Conservation (phyloP, 2,113 vertebrate species). For the Pogona vitticeps region DNA sequence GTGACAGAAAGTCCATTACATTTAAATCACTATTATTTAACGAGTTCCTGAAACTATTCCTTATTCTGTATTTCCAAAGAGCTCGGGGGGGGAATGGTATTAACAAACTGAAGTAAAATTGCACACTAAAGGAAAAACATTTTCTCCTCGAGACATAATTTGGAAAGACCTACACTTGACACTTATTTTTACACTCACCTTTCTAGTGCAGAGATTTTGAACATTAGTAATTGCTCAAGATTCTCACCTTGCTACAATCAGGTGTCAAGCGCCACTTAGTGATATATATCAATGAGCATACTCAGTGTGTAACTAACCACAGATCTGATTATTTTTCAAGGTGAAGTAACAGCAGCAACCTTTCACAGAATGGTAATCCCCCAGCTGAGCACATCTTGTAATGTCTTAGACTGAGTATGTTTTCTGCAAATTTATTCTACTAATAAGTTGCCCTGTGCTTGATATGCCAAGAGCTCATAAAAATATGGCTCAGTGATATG, state of each 20-base stretch:
- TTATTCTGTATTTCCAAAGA: slow-evolving; percentile 38
- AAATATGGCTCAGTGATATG: not conserved
- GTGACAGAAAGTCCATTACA: not conserved
- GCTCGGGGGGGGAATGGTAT: not conserved
- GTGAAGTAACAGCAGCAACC: slow-evolving; percentile 55
- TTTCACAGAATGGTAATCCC: slow-evolving; percentile 54
- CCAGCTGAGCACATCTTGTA: slow-evolving; percentile 36
- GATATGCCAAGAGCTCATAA: not conserved
- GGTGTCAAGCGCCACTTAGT: slow-evolving; percentile 42
- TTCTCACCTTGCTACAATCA: slow-evolving; percentile 40
- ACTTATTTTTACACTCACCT: slow-evolving; percentile 15
- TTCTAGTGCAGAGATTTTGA: slow-evolving; percentile 41
- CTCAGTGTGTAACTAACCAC: slow-evolving; percentile 48
- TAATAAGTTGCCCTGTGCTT: not conserved
- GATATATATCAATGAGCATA: slow-evolving; percentile 45
- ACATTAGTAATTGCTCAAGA: slow-evolving; percentile 47
- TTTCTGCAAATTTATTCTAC: slow-evolving; percentile 12
- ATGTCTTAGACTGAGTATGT: slow-evolving; percentile 38
- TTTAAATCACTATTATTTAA: slow-evolving; percentile 31
- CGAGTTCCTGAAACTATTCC: slow-evolving; percentile 38
- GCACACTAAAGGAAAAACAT: slow-evolving; percentile 44
- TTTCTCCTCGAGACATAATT: not conserved
- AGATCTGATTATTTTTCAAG: slow-evolving; percentile 52
- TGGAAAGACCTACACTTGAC: slow-evolving; percentile 20
- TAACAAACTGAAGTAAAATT: slow-evolving; percentile 19